Evolutionary conservation across 2,888 invertebrate genomes (phyloP), one percentile per base, ranked within the genome.

Genomic region (Tridacna crocea): DNA sequence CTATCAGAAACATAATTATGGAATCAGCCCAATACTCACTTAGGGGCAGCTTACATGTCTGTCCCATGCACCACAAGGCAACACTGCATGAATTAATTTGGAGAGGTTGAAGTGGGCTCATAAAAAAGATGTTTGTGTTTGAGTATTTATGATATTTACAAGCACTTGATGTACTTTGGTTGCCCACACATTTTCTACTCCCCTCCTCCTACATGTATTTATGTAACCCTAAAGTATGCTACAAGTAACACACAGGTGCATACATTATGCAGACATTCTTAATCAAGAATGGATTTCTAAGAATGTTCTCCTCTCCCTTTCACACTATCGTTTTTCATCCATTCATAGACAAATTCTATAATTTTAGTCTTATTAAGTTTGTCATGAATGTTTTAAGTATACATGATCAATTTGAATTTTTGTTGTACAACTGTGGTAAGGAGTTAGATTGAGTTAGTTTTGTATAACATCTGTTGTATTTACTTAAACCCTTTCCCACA

Each of bases 91-190:
- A 36, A 36, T 4, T 36, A 36, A 36, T 36, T 36, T 36, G 8
- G 36, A 36, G 36, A 36, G 36, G 36, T 36, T 36, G 10, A 65
- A 65, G 65, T 27, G 65, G 66, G 26, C 46, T 51, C 70, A 19
- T 51, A 24, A 51, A 51, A 36, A 48, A 47, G 70, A 70, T 70
- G 55, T 47, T 70, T 47, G 70, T 70, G 51, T 70, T 70, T 70
- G 51, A 48, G 22, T 70, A 51, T 70, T 70, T 70, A 70, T 51
- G 51, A 24, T 70, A 70, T 70, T 70, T 70, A 70, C 70, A 70
- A 70, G 70, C 48, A 70, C 70, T 70, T 70, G 70, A 70, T 70
- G 51, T 19, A 70, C 70, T 70, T 51, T 51, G 8, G 68, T 68
- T 19, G 68, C 47, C 65, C 65, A 65, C 65, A 65, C 65, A 65